Evolutionary conservation across 1,140 invertebrate species (phyloP).

Genomic region (Drosophila littoralis): DNA sequence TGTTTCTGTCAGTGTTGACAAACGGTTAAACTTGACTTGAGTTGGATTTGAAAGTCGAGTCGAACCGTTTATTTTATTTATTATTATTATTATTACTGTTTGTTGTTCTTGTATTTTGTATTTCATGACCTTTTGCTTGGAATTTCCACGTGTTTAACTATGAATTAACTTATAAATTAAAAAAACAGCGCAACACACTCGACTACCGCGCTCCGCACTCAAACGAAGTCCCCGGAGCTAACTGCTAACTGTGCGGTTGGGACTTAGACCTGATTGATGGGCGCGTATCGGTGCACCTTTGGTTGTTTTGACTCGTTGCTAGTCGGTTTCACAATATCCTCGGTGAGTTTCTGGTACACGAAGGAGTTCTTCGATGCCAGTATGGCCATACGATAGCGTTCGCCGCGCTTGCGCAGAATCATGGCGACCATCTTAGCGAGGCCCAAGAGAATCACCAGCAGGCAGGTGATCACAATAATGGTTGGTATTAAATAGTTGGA

Average conservation of each 20-base stretch:
- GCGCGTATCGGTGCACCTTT: conserved; percentile 86
- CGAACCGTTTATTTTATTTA: background rate
- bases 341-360: conserved; percentile 87
- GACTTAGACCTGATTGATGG: conserved; percentile 84
- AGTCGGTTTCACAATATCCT: conserved; percentile 85
- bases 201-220: conserved; percentile 35
- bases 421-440: conserved; percentile 85
- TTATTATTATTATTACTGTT: no score
- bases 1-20: background rate
- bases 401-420: conserved; percentile 85
- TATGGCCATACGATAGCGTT: conserved; percentile 86
- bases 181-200: conserved; percentile 78
- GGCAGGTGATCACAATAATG: conserved; percentile 84
- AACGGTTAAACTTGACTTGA: conserved; percentile 11
- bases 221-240: conserved; percentile 35
- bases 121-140: conserved; percentile 33
- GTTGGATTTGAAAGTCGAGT: conserved; percentile 24
- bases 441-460: conserved; percentile 85
- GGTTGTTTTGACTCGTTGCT: conserved; percentile 85
- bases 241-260: conserved; percentile 41
- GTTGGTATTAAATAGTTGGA: conserved; percentile 85
- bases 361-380: conserved; percentile 84
- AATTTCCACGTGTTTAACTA: conserved; percentile 64
- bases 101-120: conserved; percentile 36
- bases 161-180: conserved; percentile 79